Conservation (phyloP, 53 echinoderm and acorn worm genomes). For the Antedon mediterranea region DNA sequence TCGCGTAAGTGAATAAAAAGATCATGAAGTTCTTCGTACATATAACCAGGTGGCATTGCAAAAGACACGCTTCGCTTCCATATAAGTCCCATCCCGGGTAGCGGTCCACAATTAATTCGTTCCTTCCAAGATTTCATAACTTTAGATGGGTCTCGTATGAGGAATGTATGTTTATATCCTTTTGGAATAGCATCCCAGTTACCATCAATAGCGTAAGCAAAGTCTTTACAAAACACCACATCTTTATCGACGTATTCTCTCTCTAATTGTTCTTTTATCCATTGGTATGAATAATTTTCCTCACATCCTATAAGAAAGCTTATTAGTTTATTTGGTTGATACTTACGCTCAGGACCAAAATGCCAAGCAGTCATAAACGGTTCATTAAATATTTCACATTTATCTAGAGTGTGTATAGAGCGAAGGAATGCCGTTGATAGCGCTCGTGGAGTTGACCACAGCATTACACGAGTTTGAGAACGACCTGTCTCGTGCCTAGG, state of each 20-base stretch:
- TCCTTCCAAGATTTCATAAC: slow-evolving; percentile 14
- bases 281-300: slow-evolving; percentile 44
- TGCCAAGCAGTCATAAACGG: slow-evolving; percentile 78
- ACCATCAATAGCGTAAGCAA: slow-evolving; percentile 59
- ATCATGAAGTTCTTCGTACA: neutral
- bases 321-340: slow-evolving; percentile 13
- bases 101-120: neutral
- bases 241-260: slow-evolving; percentile 9
- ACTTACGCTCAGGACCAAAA: slow-evolving; percentile 76
- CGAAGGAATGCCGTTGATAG: slow-evolving; percentile 93
- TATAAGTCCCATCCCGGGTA: neutral
- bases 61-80: neutral
- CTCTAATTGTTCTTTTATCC: slow-evolving; percentile 64
- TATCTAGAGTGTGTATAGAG: slow-evolving; percentile 49
- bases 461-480: slow-evolving; percentile 47
- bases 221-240: slow-evolving; percentile 80
- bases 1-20: neutral
- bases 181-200: slow-evolving; percentile 56
- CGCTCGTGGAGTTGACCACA: slow-evolving; percentile 87
- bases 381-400: slow-evolving; percentile 62
- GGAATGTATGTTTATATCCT: slow-evolving; percentile 79
- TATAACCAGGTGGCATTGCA: neutral
- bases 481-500: too few relatives aligned
- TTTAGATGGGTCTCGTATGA: slow-evolving; percentile 73
- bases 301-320: slow-evolving; percentile 26